Base-by-base conservation (phyloP, 2,888 invertebrate species). In the Syrphus vitripennis region DNA sequence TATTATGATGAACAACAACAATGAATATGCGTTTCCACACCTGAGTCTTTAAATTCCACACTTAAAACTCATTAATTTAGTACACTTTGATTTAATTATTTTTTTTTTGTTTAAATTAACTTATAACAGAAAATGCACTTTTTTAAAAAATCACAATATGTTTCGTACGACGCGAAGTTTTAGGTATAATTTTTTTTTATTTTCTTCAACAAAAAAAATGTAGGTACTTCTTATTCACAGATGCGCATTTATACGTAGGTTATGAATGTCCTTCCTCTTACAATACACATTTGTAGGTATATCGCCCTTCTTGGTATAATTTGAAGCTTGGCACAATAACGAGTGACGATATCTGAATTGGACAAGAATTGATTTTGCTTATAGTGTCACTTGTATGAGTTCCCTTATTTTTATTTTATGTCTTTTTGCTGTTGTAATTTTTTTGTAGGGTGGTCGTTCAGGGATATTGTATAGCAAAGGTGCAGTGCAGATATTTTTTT, bases 351-450 rank as follows among this genome's bases (percentile, higher is more conserved):
- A n/a, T 50, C 42, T 45, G 72, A 50, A 59, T 75, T 61, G 67
- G 16, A 59, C 63, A 37, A 65, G 63, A 81, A 76, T 72, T 77
- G 71, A 77, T 83, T 77, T 82, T 59, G 37, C 65, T 77, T 72
- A 76, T 37, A 71, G 59, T 69, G 77, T 83, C 82, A 83, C 82
- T 83, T 83, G 59, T 83, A 83, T 37, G 82, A 83, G 82, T 83
- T 83, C 82, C 67, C 67, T 82, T 77, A 29, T 24, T n/a, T 48
- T 40, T 40, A 2, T 40, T 67, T 34, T 67, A 0, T 24, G 21
- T 48, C 4, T 67, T 31, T 65, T 65, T 45, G n/a, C n/a, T n/a
- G n/a, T n/a, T n/a, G 16, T 42, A 5, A 5, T 45, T 29, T 45
- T 31, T 45, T 0, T 21, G n/a, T 19, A 29, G 67, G 48, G 24